A percentile compares a stretch with the other conserved stretches of the same genome.
Evolutionary conservation across 53 echinoderm and acorn worm species (phyloP).

Genomic region (Holothuria scabra): DNA sequence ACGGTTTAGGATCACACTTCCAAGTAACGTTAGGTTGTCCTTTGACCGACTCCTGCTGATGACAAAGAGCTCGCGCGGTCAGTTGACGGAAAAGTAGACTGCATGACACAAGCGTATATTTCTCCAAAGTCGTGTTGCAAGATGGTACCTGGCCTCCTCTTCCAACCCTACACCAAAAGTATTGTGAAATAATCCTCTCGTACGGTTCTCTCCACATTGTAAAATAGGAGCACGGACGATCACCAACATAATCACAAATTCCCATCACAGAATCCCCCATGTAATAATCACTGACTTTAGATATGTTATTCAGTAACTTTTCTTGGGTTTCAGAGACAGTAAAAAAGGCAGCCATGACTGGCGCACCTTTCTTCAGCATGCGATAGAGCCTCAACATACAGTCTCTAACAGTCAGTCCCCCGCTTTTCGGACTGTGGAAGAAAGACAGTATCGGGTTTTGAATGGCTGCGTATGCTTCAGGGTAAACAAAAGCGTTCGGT

Average conservation of each 20-base stretch:
- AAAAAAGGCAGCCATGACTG: background rate
- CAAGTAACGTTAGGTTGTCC: background rate
- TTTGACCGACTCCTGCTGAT: background rate
- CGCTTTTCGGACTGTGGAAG: constrained; percentile 26
- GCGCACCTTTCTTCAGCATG: background rate
- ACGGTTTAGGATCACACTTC: constrained; percentile 3
- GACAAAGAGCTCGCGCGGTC: constrained; percentile 6
- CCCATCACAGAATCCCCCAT: constrained; percentile 91
- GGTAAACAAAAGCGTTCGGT: constrained; percentile 29
- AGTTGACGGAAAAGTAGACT: constrained; percentile 26
- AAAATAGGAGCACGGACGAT: constrained; percentile 81
- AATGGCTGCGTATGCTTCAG: background rate
- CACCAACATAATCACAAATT: constrained; percentile 68
- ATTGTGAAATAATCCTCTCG: constrained; percentile 79
- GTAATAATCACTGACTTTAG: background rate
- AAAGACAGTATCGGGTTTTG: constrained; percentile 4
- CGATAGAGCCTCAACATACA: constrained; percentile 4
- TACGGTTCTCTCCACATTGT: constrained; percentile 89
- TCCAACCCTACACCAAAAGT: constrained; percentile 61
- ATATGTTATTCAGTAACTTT: constrained; percentile 16
- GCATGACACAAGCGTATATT: background rate
- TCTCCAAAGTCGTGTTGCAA: constrained; percentile 24
- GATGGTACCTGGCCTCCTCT: constrained; percentile 6
- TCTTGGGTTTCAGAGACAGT: constrained; percentile 8
- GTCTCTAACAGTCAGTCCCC: constrained; percentile 16